Percentiles rank a stretch among this genome's conserved stretches.
phyloP scores from a whole-genome alignment of 2,113 vertebrate species.

The Psittacus erithacus region DNA sequence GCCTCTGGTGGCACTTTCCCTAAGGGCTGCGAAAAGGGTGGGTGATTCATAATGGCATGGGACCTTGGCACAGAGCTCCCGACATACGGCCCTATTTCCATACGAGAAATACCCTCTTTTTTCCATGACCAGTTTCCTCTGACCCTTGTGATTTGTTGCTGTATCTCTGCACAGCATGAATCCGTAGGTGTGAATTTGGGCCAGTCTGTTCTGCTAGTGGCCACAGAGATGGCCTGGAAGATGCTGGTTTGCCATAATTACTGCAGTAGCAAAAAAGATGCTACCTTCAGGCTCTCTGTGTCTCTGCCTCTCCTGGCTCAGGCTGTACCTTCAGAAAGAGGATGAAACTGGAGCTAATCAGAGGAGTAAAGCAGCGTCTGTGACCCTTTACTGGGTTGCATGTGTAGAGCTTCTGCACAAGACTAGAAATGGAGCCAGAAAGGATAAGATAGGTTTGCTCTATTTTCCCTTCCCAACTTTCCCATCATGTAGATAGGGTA shows the following conservation, averaged over 20 bases:
- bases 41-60: neutral
- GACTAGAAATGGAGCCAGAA: neutral
- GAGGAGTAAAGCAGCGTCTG: neutral
- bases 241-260: neutral
- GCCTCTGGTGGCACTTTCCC: neutral
- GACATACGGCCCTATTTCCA: neutral
- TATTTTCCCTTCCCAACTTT: neutral
- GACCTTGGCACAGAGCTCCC: neutral
- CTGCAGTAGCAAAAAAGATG: neutral
- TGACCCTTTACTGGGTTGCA: neutral
- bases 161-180: neutral
- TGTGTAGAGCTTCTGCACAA: neutral
- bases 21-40: conserved; percentile 32
- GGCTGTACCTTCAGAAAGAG: neutral
- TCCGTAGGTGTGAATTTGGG: neutral
- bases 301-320: neutral
- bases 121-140: neutral
- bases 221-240: neutral
- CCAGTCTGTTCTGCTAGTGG: neutral
- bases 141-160: neutral
- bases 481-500: neutral
- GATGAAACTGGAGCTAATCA: neutral
- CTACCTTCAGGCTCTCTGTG: neutral
- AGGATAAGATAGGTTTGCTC: neutral
- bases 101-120: neutral